Evolutionary conservation across 2,797 vertebrate genomes (phyloP).

Genomic region (Xenopus petersii): DNA sequence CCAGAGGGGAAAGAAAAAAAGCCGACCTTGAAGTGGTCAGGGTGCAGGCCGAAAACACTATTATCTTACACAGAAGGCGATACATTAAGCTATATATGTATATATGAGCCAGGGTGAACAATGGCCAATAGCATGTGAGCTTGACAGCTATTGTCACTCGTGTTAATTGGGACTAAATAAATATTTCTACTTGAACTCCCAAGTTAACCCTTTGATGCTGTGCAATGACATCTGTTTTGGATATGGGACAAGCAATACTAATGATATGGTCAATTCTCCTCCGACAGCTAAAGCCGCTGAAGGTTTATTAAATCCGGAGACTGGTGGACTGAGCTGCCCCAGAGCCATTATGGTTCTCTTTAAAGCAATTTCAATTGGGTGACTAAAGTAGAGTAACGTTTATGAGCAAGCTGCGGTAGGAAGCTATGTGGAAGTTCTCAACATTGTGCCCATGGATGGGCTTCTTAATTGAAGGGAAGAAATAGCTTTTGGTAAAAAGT

Average conservation of each 20-base stretch:
- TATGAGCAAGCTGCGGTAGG: too few species aligned
- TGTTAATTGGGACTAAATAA: constrained; percentile 34
- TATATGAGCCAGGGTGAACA: constrained; percentile 49
- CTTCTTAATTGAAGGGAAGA: too few species aligned
- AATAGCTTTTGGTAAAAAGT: too few species aligned
- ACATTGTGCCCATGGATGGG: too few species aligned
- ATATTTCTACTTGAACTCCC: constrained; percentile 10
- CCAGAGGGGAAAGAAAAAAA: constrained; percentile 45
- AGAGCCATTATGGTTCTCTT: too few species aligned
- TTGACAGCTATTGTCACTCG: constrained; percentile 54
- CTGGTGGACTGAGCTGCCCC: background rate
- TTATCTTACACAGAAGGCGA: constrained; percentile 60
- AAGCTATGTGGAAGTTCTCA: too few species aligned
- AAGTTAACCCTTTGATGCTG: constrained; percentile 22
- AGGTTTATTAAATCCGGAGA: background rate
- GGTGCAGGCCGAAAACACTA: constrained; percentile 55
- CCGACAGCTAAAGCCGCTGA: background rate
- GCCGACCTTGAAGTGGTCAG: constrained; percentile 55
- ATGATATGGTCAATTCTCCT: constrained; percentile 2
- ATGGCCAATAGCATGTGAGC: constrained; percentile 52
- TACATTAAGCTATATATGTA: constrained; percentile 39
- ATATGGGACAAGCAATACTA: background rate
- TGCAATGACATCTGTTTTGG: background rate
- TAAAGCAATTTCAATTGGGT: too few species aligned
- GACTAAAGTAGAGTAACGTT: too few species aligned